A percentile compares a stretch with the other conserved stretches of the same genome.
Conservation (phyloP, 1,140 invertebrate genomes). For the Drosophila nannoptera region DNA sequence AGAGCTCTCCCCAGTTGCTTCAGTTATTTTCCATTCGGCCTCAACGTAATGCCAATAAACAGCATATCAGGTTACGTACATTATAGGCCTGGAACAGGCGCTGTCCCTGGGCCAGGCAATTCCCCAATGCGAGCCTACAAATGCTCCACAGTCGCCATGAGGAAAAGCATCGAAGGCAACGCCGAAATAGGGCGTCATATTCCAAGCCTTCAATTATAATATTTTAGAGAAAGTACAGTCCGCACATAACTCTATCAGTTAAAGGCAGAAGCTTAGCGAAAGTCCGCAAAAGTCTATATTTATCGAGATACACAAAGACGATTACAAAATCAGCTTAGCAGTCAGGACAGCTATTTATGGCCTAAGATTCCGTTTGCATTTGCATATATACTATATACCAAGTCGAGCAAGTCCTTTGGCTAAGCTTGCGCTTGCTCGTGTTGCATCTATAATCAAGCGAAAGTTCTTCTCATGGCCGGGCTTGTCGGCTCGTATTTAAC, state of each 20-base stretch:
- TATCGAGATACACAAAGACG: too few species aligned
- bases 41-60: constrained; percentile 53
- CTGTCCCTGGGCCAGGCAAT: constrained; percentile 5
- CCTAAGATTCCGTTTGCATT: not conserved
- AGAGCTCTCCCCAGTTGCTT: constrained; percentile 32
- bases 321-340: too few species aligned
- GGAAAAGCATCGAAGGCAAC: not conserved
- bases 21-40: constrained; percentile 65
- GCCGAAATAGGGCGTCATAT: not conserved
- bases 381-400: not conserved
- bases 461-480: not conserved
- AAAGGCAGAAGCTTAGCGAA: too few species aligned
- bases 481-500: constrained; percentile 21
- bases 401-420: not conserved
- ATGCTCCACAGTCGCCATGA: too few species aligned
- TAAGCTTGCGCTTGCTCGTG: not conserved
- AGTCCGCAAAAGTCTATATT: too few species aligned
- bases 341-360: too few species aligned
- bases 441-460: not conserved
- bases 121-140: not conserved
- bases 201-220: too few species aligned
- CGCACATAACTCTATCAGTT: too few species aligned
- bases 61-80: constrained; percentile 54
- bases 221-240: too few species aligned
- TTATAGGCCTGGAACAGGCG: constrained; percentile 33